Conservation (phyloP, 1,140 invertebrate species). For the Bombus vancouverensis region DNA sequence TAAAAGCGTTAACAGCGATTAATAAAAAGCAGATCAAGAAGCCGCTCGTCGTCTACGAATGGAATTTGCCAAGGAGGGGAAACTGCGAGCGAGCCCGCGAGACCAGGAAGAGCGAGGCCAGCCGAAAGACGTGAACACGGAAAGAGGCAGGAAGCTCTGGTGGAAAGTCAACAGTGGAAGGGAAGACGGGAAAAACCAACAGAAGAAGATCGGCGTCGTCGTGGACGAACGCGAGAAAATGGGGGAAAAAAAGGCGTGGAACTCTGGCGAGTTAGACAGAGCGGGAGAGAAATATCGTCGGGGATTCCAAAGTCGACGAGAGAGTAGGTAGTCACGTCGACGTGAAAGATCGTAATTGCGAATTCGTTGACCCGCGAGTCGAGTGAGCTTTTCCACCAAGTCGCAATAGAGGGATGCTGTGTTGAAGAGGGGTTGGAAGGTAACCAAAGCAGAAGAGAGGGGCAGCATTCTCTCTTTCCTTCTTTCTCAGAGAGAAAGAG, state of each 20-base stretch:
- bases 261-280: background rate
- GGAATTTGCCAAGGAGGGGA: background rate
- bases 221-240: constrained; percentile 33
- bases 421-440: constrained; percentile 27
- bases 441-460: constrained; percentile 14
- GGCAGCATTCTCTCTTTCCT: background rate
- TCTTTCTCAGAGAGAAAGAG: background rate
- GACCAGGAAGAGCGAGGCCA: no score
- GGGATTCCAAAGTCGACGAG: constrained; percentile 68
- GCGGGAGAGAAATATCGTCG: constrained; percentile 1
- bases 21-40: background rate
- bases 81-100: background rate
- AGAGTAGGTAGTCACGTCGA: constrained; percentile 73
- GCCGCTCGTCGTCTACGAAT: background rate
- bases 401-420: constrained; percentile 44
- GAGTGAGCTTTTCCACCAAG: constrained; percentile 71
- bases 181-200: constrained; percentile 22
- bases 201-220: constrained; percentile 7
- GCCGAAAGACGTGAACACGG: background rate
- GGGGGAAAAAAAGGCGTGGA: constrained; percentile 1
- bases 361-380: constrained; percentile 79
- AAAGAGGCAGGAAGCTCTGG: background rate
- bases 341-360: constrained; percentile 80
- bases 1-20: background rate
- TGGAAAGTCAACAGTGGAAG: constrained; percentile 36